Conservation (phyloP, 2,113 vertebrate genomes). For the Semicossyphus pulcher region DNA sequence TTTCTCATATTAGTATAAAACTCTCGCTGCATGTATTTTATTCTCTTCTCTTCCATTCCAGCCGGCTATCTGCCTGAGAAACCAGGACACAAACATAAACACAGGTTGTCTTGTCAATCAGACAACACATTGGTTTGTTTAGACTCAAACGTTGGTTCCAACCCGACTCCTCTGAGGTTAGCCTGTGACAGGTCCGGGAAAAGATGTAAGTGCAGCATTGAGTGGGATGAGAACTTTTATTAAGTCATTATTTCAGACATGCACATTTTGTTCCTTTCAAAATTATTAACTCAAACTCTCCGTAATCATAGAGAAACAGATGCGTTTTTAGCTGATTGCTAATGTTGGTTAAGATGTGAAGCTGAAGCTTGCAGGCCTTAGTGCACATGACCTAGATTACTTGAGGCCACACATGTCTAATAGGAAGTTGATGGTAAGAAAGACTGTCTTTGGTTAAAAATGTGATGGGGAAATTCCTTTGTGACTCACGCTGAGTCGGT, state of each 20-base stretch:
- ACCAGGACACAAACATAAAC: slow-evolving; percentile 1
- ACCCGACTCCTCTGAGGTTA: slow-evolving; percentile 5
- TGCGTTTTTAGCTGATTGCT: slow-evolving; percentile 8
- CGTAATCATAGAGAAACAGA: background rate
- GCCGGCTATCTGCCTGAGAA: slow-evolving; percentile 5
- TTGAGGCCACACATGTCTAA: slow-evolving; percentile 32
- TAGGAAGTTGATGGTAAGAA: slow-evolving; percentile 56
- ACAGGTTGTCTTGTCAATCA: slow-evolving; percentile 23
- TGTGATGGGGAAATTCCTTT: slow-evolving; percentile 71
- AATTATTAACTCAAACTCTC: background rate
- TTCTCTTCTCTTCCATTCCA: background rate
- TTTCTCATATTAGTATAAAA: slow-evolving; percentile 10
- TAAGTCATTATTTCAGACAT: background rate
- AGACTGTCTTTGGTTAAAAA: slow-evolving; percentile 62
- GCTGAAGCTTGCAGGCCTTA: slow-evolving; percentile 8
- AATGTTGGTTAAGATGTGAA: slow-evolving; percentile 27
- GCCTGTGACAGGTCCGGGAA: background rate
- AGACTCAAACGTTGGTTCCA: background rate
- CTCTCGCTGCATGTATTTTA: slow-evolving; percentile 16
- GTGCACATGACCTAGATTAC: slow-evolving; percentile 64
- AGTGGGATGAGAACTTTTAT: background rate
- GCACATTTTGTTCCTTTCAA: background rate
- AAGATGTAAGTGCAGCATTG: slow-evolving; percentile 5
- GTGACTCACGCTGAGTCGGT: slow-evolving; percentile 67
- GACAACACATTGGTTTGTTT: background rate